phyloP scores from a whole-genome alignment of 2,888 invertebrate species.

The Copidosoma aretas region DNA sequence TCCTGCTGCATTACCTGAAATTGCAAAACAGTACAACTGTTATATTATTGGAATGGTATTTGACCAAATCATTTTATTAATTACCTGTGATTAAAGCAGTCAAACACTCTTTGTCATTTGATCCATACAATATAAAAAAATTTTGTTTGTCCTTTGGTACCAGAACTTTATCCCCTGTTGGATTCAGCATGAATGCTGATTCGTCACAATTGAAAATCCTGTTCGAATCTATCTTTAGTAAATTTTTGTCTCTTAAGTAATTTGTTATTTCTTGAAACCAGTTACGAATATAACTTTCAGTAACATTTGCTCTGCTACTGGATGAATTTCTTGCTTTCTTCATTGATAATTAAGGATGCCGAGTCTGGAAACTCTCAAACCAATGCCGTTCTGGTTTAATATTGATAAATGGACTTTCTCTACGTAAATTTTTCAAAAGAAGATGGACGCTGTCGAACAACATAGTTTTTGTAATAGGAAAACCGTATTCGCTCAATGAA shows the following conservation, averaged over 20 bases:
- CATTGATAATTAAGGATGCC: conserved; percentile 25
- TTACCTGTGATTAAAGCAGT: conserved; percentile 24
- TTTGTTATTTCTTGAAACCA: conserved; percentile 44
- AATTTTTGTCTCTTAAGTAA: conserved; percentile 39
- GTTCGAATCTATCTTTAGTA: conserved; percentile 40
- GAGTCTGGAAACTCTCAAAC: conserved; percentile 32
- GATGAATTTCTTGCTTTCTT: conserved; percentile 46
- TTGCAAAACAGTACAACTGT: not conserved
- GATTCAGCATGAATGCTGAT: conserved; percentile 48
- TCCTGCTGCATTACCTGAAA: conserved; percentile 46
- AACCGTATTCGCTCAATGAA: conserved; percentile 25
- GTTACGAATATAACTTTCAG: conserved; percentile 37
- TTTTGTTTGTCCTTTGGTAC: conserved; percentile 18
- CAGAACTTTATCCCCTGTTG: conserved; percentile 42
- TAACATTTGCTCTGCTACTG: conserved; percentile 41
- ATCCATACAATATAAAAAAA: conserved; percentile 9
- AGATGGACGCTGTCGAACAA: conserved; percentile 36
- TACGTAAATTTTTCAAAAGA: conserved; percentile 25
- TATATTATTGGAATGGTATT: conserved; percentile 3
- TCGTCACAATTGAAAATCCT: conserved; percentile 50
- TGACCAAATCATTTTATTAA: conserved; percentile 8
- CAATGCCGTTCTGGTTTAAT: conserved; percentile 35
- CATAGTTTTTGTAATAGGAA: conserved; percentile 35
- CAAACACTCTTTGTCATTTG: conserved; percentile 32
- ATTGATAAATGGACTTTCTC: conserved; percentile 36